Conservation (phyloP, 2,113 vertebrate genomes). For the Cyanocitta stelleri region DNA sequence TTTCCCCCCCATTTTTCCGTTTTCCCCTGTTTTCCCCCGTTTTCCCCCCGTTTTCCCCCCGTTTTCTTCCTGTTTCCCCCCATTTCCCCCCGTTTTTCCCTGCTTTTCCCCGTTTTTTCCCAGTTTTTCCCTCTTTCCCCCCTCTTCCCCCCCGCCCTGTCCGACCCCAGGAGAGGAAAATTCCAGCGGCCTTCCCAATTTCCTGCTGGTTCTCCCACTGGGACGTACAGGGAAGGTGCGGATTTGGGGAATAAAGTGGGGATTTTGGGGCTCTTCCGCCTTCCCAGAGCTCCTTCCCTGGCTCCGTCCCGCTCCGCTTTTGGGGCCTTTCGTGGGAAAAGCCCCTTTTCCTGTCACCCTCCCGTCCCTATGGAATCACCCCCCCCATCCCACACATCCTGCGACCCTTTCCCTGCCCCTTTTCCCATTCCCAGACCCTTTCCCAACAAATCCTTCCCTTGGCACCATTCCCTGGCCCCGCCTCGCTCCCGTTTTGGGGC, state of each 20-base stretch:
- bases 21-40: too few species aligned
- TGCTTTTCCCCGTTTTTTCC: background rate
- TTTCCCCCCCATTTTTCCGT: background rate
- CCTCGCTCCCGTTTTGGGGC: background rate
- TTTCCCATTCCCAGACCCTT: background rate
- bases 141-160: background rate
- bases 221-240: too few species aligned
- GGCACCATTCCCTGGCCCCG: background rate
- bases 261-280: background rate
- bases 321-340: background rate
- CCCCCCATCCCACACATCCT: too few species aligned
- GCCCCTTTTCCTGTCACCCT: background rate
- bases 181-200: background rate
- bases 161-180: background rate
- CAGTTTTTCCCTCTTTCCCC: background rate
- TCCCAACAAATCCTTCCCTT: background rate
- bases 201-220: background rate
- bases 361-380: background rate
- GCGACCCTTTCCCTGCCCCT: background rate
- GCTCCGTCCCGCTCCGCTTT: background rate
- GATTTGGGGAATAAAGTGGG: background rate
- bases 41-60: accelerated
- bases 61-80: accelerated
- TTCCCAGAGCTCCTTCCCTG: background rate
- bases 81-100: too few species aligned